Evolutionary conservation across 2,888 invertebrate species (phyloP).

Genomic region (Listrodromus nycthemerus): DNA sequence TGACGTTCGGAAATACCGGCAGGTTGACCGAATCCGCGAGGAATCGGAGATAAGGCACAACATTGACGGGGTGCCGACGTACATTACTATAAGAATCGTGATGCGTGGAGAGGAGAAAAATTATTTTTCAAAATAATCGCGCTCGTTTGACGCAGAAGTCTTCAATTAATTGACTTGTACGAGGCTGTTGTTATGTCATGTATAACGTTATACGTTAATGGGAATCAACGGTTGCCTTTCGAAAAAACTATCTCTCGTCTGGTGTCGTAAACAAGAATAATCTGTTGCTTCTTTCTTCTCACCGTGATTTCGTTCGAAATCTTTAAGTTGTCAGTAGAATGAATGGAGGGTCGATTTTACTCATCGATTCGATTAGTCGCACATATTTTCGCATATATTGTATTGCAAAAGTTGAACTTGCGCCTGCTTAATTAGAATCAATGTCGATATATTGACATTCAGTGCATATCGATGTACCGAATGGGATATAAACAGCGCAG

Average conservation of each 20-base stretch:
- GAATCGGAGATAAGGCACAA: not conserved
- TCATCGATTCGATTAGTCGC: not conserved
- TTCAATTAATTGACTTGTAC: too few relatives aligned
- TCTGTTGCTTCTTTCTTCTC: too few relatives aligned
- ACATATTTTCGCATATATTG: not conserved
- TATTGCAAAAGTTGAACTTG: not conserved
- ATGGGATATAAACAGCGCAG: not conserved
- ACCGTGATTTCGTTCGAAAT: too few relatives aligned
- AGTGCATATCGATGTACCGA: not conserved
- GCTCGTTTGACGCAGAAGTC: not conserved
- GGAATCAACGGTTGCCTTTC: too few relatives aligned
- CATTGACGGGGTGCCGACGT: too few relatives aligned
- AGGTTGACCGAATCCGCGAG: not conserved
- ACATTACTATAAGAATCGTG: not conserved
- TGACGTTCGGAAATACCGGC: constrained; percentile 1
- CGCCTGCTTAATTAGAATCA: not conserved
- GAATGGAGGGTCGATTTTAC: too few relatives aligned
- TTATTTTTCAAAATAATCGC: not conserved
- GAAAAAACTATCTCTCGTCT: too few relatives aligned
- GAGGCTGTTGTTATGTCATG: too few relatives aligned
- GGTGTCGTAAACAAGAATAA: too few relatives aligned
- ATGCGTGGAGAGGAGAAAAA: not conserved
- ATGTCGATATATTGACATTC: not conserved
- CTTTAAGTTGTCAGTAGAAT: too few relatives aligned
- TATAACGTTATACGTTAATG: too few relatives aligned